Base-by-base conservation (phyloP, 2,888 invertebrate genomes). In the Ommatoiulus sabulosus region DNA sequence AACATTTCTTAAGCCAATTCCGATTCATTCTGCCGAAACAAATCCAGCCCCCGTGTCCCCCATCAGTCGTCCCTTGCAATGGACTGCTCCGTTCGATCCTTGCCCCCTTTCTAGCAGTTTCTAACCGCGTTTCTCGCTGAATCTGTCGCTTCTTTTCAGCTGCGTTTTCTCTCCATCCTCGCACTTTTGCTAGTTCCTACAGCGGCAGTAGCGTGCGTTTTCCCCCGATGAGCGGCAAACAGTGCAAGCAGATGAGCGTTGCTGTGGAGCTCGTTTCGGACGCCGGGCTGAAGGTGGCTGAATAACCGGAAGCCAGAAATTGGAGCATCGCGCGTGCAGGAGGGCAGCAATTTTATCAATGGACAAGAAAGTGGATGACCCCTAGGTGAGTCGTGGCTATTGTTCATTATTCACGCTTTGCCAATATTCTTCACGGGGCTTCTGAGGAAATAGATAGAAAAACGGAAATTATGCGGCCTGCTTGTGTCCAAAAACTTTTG, bases 61-160 rank as follows among this genome's bases (percentile, higher is more conserved):
- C 72, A 24, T 80, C 35, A 24, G 10, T 5, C 72, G 7, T 12
- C 12, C 35, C 80, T 80, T 3, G 80, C 35, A 80, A 24, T 80
- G 80, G 80, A 80, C 80, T 80, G 3, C 35, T 80, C 80, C 80
- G 35, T 80, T 80, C 80, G 80, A 80, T 80, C 80, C 80, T 80
- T 80, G 80, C 35, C 80, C 35, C 35, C 72, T 72, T 72, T 72
- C 24, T 72, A 24, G 72, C 24, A 72, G n/a, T n/a, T 72, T 72
- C 72, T 72, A 8, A 2, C 72, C 8, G 20, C 72, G 72, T 72
- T n/a, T 80, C 80, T 35, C 72, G 12, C 3, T 43, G 80, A 43
- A 72, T 72, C 72, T 24, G 5, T 72, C 72, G 72, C 8, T 72
- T 72, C 72, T 72, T 72, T 52, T 52, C 12, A 52, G 72, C 72